A percentile compares a stretch with the other conserved stretches of the same genome.
Conservation (phyloP, 2,797 vertebrate genomes). For the Echiichthys vipera region DNA sequence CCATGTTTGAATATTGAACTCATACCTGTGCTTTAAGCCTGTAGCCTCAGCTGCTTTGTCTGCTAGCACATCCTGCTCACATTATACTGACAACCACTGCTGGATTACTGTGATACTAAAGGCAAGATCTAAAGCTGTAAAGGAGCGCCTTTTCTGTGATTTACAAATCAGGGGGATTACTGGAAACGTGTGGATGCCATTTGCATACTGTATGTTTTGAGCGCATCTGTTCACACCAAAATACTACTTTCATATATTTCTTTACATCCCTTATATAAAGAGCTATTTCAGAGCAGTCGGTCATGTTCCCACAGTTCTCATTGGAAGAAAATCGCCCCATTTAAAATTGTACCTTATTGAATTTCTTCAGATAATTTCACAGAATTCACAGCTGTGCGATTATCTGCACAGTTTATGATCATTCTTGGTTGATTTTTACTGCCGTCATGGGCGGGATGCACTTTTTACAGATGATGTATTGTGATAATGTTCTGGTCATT, state of each 20-base stretch:
- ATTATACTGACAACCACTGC: too few relatives aligned
- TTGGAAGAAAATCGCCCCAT: neutral
- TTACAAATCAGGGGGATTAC: too few relatives aligned
- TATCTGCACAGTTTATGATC: neutral
- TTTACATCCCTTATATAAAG: neutral
- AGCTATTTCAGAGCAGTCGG: neutral
- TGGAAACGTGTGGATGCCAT: neutral
- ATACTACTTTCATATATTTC: neutral
- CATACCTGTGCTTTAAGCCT: neutral
- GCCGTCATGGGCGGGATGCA: neutral
- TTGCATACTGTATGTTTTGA: too few relatives aligned
- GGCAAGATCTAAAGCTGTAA: neutral
- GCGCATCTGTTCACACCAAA: too few relatives aligned
- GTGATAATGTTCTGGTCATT: neutral
- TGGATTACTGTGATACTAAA: neutral
- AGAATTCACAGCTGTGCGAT: neutral
- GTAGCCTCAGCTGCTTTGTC: too few relatives aligned
- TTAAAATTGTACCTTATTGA: neutral
- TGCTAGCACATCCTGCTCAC: neutral
- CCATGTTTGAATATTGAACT: neutral
- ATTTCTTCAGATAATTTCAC: neutral
- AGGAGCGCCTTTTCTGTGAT: too few relatives aligned
- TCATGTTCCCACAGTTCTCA: neutral
- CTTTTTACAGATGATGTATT: neutral
- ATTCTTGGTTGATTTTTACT: neutral